Conservation (phyloP, 64 coral and sea anemone species). For the Dendronephthya gigantea region DNA sequence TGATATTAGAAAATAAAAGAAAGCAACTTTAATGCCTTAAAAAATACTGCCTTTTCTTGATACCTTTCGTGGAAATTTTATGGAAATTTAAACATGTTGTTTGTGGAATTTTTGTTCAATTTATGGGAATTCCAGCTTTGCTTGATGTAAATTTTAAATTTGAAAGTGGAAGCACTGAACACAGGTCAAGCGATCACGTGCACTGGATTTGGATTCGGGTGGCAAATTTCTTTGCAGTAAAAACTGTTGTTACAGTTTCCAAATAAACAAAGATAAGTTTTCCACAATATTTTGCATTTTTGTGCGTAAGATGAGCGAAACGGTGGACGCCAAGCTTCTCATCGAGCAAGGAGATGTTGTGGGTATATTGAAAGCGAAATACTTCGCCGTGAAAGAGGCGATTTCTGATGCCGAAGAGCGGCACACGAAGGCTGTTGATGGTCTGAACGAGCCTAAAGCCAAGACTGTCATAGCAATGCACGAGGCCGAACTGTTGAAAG, state of each 20-base stretch:
- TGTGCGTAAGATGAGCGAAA: not conserved
- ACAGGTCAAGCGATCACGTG: not conserved
- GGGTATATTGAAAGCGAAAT: conserved; percentile 2
- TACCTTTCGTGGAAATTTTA: no score
- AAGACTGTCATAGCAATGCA: not conserved
- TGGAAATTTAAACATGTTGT: no score
- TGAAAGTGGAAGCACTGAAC: not conserved
- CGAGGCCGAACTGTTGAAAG: not conserved
- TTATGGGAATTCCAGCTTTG: no score
- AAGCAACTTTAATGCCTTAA: no score
- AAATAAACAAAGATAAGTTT: not conserved
- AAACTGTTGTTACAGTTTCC: not conserved
- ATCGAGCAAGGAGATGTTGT: not conserved
- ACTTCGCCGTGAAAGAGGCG: not conserved
- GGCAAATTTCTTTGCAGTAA: not conserved
- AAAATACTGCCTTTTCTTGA: no score
- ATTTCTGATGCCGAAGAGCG: conserved; percentile 7
- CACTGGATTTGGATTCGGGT: no score
- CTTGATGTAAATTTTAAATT: not conserved
- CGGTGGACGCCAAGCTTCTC: not conserved
- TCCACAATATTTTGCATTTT: not conserved
- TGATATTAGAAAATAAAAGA: no score
- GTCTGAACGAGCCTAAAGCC: not conserved
- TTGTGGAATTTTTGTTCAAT: no score
- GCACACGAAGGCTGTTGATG: not conserved